Evolutionary conservation across 2,113 vertebrate species (phyloP).

Genomic region (Holacanthus passer): DNA sequence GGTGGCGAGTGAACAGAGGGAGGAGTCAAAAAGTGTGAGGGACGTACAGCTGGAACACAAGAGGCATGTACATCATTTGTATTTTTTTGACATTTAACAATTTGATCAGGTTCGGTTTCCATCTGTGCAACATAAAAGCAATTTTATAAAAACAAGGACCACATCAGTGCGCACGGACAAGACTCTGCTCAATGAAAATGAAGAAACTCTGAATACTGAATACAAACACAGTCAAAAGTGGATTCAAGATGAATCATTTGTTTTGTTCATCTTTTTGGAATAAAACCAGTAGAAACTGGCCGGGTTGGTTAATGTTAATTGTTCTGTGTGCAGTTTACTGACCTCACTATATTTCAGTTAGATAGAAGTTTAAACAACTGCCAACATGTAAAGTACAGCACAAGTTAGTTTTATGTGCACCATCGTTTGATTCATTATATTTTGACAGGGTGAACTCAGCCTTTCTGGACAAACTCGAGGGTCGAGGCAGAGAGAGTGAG

Average conservation of each 20-base stretch:
- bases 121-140: neutral
- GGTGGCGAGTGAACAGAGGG: slow-evolving; percentile 75
- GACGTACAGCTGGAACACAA: slow-evolving; percentile 78
- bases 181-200: neutral
- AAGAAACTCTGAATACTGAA: neutral
- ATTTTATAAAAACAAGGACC: neutral
- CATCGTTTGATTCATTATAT: neutral
- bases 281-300: slow-evolving; percentile 3
- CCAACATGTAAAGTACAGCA: neutral
- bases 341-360: slow-evolving; percentile 36
- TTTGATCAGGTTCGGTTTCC: neutral
- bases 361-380: slow-evolving; percentile 43
- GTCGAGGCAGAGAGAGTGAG: slow-evolving; percentile 50
- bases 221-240: neutral
- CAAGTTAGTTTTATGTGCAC: slow-evolving; percentile 10
- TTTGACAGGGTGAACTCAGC: slow-evolving; percentile 88
- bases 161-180: neutral
- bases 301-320: neutral
- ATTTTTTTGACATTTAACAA: slow-evolving; percentile 1
- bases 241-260: slow-evolving; percentile 30
- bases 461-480: slow-evolving; percentile 88
- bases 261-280: slow-evolving; percentile 34
- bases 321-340: slow-evolving; percentile 13
- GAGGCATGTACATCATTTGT: slow-evolving; percentile 75
- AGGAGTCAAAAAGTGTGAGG: slow-evolving; percentile 77